phyloP scores from a whole-genome alignment of 2,113 vertebrate genomes.

The Oryctolagus cuniculus region DNA sequence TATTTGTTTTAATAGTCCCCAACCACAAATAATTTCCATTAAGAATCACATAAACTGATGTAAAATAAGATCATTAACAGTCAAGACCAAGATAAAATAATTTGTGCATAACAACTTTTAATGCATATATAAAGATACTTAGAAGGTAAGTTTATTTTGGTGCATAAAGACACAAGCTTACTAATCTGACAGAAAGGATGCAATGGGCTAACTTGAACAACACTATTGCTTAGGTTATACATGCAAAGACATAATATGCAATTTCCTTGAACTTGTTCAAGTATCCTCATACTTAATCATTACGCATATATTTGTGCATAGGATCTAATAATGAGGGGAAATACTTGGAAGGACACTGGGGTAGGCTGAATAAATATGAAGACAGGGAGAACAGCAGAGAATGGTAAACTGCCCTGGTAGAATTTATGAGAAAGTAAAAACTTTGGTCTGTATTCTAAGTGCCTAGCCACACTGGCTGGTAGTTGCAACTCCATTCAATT shows the following conservation, averaged over 20 bases:
- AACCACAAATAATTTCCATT: constrained; percentile 52
- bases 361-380: background rate
- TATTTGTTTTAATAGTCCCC: background rate
- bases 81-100: constrained; percentile 43
- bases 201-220: too few relatives aligned
- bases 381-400: background rate
- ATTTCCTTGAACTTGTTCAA: too few relatives aligned
- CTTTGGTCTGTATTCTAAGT: constrained; percentile 39
- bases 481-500: background rate
- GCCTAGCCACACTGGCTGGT: background rate
- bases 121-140: background rate
- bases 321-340: background rate
- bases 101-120: constrained; percentile 20
- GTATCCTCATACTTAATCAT: background rate
- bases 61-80: constrained; percentile 18
- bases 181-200: too few relatives aligned
- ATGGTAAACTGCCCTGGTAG: background rate
- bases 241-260: too few relatives aligned
- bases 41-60: constrained; percentile 21
- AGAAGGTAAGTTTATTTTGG: too few relatives aligned
- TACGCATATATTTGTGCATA: background rate
- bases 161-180: too few relatives aligned
- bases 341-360: background rate
- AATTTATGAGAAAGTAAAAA: constrained; percentile 23
- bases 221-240: too few relatives aligned